A percentile compares a stretch with the other conserved stretches of the same genome.
Conservation (phyloP, 2,113 vertebrate genomes). For the Ancistrus triradiatus region DNA sequence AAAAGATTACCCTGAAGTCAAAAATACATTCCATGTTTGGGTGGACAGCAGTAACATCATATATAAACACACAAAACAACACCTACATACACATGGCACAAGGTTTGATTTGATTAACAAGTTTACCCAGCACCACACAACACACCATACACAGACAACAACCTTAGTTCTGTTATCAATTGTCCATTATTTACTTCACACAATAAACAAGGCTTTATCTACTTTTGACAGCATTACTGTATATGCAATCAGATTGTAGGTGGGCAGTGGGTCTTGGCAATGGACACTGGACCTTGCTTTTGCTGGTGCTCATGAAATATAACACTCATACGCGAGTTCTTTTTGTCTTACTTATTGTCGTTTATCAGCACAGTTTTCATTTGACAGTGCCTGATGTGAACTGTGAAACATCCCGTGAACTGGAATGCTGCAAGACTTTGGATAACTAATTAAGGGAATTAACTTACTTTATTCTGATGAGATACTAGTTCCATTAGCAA, state of each 20-base stretch:
- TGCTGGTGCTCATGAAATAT: constrained; percentile 60
- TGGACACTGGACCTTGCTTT: constrained; percentile 45
- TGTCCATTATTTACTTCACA: constrained; percentile 46
- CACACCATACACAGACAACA: constrained; percentile 40
- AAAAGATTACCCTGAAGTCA: constrained; percentile 28
- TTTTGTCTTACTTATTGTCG: background rate
- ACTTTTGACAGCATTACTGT: constrained; percentile 42
- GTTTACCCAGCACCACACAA: constrained; percentile 44
- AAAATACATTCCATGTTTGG: constrained; percentile 47
- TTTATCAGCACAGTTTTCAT: background rate
- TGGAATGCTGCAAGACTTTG: background rate
- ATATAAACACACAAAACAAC: constrained; percentile 33
- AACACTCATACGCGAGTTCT: background rate
- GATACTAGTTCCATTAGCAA: background rate
- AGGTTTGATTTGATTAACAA: constrained; percentile 41
- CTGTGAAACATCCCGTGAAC: background rate
- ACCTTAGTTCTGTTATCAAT: constrained; percentile 41
- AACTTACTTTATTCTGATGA: background rate
- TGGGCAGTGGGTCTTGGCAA: constrained; percentile 32
- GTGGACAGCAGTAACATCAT: constrained; percentile 50
- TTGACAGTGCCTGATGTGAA: background rate
- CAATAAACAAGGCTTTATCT: constrained; percentile 42
- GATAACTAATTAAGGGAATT: background rate
- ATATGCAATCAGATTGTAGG: constrained; percentile 35
- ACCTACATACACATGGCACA: constrained; percentile 51